Percentiles rank a stretch among this genome's conserved stretches.
Evolutionary conservation across 2,888 invertebrate species (phyloP).

Genomic region (Barypeithes pellucidus): DNA sequence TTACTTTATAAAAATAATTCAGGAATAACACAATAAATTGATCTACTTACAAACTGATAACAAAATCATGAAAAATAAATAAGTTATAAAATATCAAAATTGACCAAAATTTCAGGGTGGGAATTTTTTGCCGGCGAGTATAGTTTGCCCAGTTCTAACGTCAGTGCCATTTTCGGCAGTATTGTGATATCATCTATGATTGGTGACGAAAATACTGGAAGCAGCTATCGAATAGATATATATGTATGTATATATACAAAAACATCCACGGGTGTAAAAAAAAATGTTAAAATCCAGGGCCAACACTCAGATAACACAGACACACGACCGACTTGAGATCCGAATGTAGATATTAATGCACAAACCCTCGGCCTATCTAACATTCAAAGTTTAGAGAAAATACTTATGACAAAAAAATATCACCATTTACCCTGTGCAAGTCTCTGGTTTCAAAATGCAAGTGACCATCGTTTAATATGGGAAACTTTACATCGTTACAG

Average conservation of each 20-base stretch:
- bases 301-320: constrained; percentile 62
- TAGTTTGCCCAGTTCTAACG: no score
- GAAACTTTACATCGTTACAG: constrained; percentile 51
- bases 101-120: no score
- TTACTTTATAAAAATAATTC: no score
- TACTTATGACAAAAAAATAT: constrained; percentile 73
- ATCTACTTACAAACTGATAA: no score
- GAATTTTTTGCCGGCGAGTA: no score
- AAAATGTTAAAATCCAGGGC: constrained; percentile 50
- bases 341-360: constrained; percentile 70
- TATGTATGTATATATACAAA: background rate
- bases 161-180: no score
- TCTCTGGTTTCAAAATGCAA: constrained; percentile 72
- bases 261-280: background rate
- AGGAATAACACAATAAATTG: no score
- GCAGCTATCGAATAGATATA: no score
- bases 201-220: no score
- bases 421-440: constrained; percentile 74
- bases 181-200: no score
- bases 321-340: constrained; percentile 68
- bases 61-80: no score
- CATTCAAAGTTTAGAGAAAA: constrained; percentile 72
- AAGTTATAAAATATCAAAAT: no score
- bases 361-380: constrained; percentile 72
- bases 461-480: constrained; percentile 65